Conservation (phyloP, 2,888 invertebrate species). For the Esperia sulphurella region DNA sequence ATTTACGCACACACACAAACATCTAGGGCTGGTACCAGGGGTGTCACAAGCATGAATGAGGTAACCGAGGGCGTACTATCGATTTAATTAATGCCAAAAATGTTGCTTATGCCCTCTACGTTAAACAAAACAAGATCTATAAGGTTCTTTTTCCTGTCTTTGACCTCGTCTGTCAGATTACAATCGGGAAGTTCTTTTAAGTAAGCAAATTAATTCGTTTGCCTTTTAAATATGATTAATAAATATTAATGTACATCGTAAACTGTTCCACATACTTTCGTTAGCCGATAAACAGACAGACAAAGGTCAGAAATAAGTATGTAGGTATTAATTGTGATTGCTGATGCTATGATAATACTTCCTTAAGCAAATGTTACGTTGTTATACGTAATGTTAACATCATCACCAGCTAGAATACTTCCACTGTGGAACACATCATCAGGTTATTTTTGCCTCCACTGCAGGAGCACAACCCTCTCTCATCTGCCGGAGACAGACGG, state of each 20-base stretch:
- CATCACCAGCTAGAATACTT: too few species aligned
- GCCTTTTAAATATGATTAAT: not conserved
- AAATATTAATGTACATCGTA: not conserved
- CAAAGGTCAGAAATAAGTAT: not conserved
- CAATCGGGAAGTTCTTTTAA: constrained; percentile 16
- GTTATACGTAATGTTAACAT: too few species aligned
- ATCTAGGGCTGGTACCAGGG: too few species aligned
- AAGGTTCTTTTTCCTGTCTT: not conserved
- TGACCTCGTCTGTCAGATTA: constrained; percentile 22
- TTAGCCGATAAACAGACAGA: not conserved
- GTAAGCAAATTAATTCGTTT: constrained; percentile 1
- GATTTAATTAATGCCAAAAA: not conserved
- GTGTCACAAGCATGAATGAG: too few species aligned
- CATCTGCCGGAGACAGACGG: too few species aligned
- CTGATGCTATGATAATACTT: too few species aligned
- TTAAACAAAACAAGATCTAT: not conserved
- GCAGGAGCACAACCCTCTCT: too few species aligned
- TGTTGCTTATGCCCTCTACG: not conserved
- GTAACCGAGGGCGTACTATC: too few species aligned
- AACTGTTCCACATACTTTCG: not conserved
- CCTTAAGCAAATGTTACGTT: too few species aligned
- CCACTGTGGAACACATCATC: too few species aligned
- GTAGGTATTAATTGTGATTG: constrained; percentile 2
- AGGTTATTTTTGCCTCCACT: too few species aligned
- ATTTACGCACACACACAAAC: too few species aligned